Base-by-base conservation (phyloP, 1,140 invertebrate species). In the Drosophila ogumai region DNA sequence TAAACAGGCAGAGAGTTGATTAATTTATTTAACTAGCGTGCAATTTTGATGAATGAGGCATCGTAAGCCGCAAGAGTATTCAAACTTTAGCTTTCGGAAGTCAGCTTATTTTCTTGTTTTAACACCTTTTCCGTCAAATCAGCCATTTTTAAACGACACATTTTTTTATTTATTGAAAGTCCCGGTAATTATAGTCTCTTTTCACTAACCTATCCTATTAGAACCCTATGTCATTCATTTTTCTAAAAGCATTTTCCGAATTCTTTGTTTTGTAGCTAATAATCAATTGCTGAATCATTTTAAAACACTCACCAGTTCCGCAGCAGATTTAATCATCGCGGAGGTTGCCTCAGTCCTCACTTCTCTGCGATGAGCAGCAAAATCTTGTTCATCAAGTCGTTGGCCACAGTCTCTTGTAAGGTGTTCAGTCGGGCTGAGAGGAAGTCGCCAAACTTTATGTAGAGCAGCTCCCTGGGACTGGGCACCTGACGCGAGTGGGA, bases 371-470 rank as follows among this genome's bases (percentile, higher is more conserved):
- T 90, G 10, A 92, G 55, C 59, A 92, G 40, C 9, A 92, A 54
- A 31, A 92, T 92, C 25, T 87, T 91, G 52, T 92, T 92, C 88
- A 92, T 92, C 32, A 92, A 58, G 52, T 92, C 91, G 43, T 92
- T 92, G 54, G 91, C 91, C n/a, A 81, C 79, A 15, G 75, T 75
- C 54, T 92, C 91, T 28, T 87, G 75, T 36, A 92, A 71, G 10
- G 91, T 92, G 60, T 92, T 92, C 61, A 92, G 69, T 72, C 91
- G 75, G n/a, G 91, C 91, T 22, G 91, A 78, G 15, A 92, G 66
- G 58, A 92, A 92, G 19, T 92, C 91, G 10, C 91, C 91, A 57
- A 92, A 92, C 28, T 92, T 92, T 3, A 80, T 81, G 22, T 92
- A 92, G 49, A 92, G 78, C 46, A 91, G 58, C 66, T 92, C 91